Evolutionary conservation across 1,140 invertebrate genomes (phyloP).

Genomic region (Schlechtendalia chinensis): DNA sequence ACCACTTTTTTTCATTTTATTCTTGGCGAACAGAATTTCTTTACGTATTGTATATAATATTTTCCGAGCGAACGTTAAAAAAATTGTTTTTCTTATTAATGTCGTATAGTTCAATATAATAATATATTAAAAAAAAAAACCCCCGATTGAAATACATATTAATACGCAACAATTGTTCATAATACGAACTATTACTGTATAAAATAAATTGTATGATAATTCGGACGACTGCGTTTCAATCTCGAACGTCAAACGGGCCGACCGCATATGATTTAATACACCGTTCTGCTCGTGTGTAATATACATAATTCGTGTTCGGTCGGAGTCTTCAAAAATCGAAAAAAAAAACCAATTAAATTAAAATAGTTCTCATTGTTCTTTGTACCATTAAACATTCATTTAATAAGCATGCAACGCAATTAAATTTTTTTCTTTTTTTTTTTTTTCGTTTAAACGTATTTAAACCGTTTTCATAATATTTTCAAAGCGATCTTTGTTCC

Average conservation of each 20-base stretch:
- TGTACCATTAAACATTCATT: slow-evolving; percentile 29
- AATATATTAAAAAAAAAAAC: too few relatives aligned
- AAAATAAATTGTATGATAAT: not conserved
- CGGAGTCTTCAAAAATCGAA: not conserved
- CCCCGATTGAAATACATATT: too few relatives aligned
- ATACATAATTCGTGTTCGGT: not conserved
- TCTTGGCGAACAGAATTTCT: too few relatives aligned
- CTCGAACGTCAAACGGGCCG: not conserved
- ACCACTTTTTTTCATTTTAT: too few relatives aligned
- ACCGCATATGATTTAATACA: not conserved
- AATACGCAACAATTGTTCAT: too few relatives aligned
- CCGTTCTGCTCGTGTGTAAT: too few relatives aligned
- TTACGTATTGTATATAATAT: too few relatives aligned
- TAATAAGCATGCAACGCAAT: slow-evolving; percentile 28
- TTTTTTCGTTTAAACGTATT: slow-evolving; percentile 35
- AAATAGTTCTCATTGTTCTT: slow-evolving; percentile 21
- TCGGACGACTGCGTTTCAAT: too few relatives aligned
- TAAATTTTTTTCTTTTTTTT: not conserved
- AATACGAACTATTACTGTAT: too few relatives aligned
- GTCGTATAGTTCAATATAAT: too few relatives aligned
- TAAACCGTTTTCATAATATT: slow-evolving; percentile 33
- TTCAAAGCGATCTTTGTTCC: slow-evolving; percentile 46
- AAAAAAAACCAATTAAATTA: not conserved
- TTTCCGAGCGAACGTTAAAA: too few relatives aligned
- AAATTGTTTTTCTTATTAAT: too few relatives aligned